These are phyloP conservation scores for Microtus montanus DNA, from an alignment of 2,113 vertebrate genomes.

Conservation along the genomic window DNA sequence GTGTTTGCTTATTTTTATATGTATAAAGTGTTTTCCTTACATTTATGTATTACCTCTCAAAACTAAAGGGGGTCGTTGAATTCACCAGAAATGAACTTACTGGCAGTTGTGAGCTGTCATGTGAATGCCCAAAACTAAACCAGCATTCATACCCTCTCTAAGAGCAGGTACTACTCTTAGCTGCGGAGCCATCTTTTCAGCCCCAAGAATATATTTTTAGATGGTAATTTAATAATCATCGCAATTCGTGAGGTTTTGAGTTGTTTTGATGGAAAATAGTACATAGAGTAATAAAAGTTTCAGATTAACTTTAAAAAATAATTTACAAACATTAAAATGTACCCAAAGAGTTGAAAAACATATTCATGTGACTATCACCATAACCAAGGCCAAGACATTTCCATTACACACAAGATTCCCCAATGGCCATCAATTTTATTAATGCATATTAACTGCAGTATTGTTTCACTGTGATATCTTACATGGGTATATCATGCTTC, in stretches of 20 bases:
- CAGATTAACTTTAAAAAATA: conserved; percentile 6
- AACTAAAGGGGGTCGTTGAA: too few species aligned
- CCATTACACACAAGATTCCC: not conserved
- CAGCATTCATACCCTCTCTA: too few species aligned
- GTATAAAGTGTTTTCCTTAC: not conserved
- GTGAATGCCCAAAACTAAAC: not conserved
- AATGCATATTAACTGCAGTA: not conserved
- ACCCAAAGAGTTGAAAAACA: not conserved
- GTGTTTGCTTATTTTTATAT: not conserved
- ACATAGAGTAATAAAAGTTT: not conserved
- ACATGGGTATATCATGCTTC: not conserved
- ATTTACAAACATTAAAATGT: not conserved
- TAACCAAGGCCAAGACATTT: not conserved
- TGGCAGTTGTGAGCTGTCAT: not conserved
- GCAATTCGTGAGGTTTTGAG: not conserved
- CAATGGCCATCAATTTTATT: not conserved
- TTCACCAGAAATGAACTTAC: not conserved
- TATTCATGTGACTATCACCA: not conserved
- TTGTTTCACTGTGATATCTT: not conserved
- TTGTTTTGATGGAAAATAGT: conserved; percentile 21
- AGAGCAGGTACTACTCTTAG: not conserved
- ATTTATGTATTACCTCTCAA: too few species aligned
- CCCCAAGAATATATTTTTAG: not conserved
- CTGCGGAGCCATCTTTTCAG: not conserved
- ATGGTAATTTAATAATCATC: not conserved